Conservation (phyloP, 1,140 invertebrate genomes). For the Drosophila dunni region DNA sequence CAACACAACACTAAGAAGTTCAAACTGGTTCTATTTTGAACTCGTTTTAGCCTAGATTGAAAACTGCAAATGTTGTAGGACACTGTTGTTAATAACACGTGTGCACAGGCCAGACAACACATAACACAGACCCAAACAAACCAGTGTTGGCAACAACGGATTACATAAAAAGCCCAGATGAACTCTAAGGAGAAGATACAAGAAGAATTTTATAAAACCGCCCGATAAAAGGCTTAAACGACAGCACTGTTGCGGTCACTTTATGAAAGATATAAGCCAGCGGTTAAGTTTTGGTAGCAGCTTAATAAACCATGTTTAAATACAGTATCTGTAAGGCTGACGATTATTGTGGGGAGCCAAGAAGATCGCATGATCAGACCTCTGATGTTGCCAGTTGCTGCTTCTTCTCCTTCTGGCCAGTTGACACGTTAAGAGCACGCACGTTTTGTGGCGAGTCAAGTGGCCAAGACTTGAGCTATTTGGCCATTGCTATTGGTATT, state of each 20-base stretch:
- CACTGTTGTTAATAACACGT: constrained; percentile 38
- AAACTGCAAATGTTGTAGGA: background rate
- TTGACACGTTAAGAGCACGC: constrained; percentile 79
- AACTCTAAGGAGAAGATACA: too few species aligned
- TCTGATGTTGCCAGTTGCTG: background rate
- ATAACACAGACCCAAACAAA: too few species aligned
- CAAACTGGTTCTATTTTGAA: background rate
- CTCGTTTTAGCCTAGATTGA: background rate
- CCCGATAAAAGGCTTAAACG: too few species aligned
- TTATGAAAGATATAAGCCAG: constrained; percentile 71
- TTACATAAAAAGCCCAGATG: too few species aligned
- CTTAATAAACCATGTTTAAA: constrained; percentile 53
- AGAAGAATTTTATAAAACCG: too few species aligned
- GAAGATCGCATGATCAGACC: constrained; percentile 52
- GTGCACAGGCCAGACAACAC: constrained; percentile 3
- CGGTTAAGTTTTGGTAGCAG: constrained; percentile 64
- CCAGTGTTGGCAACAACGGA: too few species aligned
- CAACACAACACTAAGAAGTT: background rate
- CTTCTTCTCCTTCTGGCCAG: constrained; percentile 56
- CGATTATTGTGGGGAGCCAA: constrained; percentile 17
- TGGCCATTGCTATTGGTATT: too few species aligned
- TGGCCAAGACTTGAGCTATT: constrained; percentile 16
- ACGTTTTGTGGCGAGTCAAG: constrained; percentile 65
- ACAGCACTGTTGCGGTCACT: background rate
- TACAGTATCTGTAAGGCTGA: constrained; percentile 28